Base-by-base conservation (phyloP, 2,113 vertebrate genomes). In the Holacanthus passer region DNA sequence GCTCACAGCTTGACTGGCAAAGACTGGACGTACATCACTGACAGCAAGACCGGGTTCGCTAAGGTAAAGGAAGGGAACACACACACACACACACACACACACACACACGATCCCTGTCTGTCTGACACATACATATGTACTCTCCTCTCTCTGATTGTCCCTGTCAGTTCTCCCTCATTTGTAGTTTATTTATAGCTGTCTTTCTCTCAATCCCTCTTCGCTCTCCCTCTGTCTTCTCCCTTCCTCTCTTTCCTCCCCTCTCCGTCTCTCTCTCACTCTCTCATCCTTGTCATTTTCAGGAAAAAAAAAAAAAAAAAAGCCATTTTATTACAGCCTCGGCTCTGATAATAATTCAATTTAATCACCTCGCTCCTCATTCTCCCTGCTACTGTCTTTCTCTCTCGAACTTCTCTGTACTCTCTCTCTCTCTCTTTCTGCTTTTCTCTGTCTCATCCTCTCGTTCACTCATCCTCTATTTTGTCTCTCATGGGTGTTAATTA, bases 1-100 rank as follows among this genome's bases (percentile, higher is more conserved):
- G 94, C 97, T 1, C 96, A 99, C 94, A 99, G 98, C 94, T 92
- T 98, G 88, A 97, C 95, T 0, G 97, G 97, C 87, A 96, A 96
- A 87, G 97, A 98, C 82, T 99, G 97, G 98, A 96, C 95, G 13
- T 96, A 95, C 81, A 94, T 99, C 89, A 95, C 93, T 22, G 98
- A 99, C 92, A 90, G 95, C 70, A 98, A 96, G 93, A 97, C 97
- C 0, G 95, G 95, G 76, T 96, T 97, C 58, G 93, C 97, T 43
- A 99, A 99, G 98, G 98, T 99, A 95, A 60, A 91, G 19, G 10
- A 41, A 24, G 22, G 7, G 27, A 7, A 29, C 1, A 39, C 19
- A 37, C 19, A 24, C 48, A 52, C 48, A 11, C 22, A 52, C 19
- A 47, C 47, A 50, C 19, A 50, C 48, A n/a, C 20, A 24, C 10